Conservation (phyloP, 92 coral and sea anemone genomes). For the Siderastrea siderea region DNA sequence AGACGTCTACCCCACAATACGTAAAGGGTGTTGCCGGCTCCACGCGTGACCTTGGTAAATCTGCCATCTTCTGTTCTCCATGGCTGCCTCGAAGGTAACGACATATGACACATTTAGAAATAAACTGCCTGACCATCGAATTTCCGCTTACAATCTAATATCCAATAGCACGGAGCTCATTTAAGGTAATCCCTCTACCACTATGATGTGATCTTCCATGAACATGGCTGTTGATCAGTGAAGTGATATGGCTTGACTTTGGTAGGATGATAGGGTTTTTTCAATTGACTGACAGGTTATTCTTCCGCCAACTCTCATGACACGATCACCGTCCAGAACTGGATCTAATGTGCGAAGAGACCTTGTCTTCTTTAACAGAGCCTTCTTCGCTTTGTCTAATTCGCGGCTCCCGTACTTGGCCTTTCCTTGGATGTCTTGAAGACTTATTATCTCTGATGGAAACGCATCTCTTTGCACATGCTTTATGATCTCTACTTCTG, state of each 20-base stretch:
- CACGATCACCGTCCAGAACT: conserved; percentile 49
- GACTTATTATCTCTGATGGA: conserved; percentile 59
- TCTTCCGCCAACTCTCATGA: conserved; percentile 68
- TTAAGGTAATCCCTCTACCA: conserved; percentile 67
- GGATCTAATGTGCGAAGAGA: conserved; percentile 55
- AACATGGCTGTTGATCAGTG: conserved; percentile 46
- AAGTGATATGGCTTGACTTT: conserved; percentile 59
- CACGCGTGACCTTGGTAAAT: conserved; percentile 67
- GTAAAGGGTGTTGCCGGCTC: conserved; percentile 71
- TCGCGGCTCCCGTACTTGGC: conserved; percentile 41
- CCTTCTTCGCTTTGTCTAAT: conserved; percentile 62
- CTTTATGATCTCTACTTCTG: conserved; percentile 57
- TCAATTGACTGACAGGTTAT: conserved; percentile 37
- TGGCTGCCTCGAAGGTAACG: conserved; percentile 60
- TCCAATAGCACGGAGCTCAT: conserved; percentile 60
- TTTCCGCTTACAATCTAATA: conserved; percentile 67
- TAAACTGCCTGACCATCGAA: conserved; percentile 51
- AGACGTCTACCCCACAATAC: conserved; percentile 56
- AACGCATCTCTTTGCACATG: conserved; percentile 58
- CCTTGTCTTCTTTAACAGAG: conserved; percentile 58
- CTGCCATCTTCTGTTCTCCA: conserved; percentile 82
- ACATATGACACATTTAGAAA: conserved; percentile 67
- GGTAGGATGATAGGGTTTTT: conserved; percentile 67
- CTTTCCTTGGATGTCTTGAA: conserved; percentile 51
- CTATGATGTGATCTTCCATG: conserved; percentile 66